Base-by-base conservation (phyloP, 2,888 invertebrate genomes). In the Acronicta psi region DNA sequence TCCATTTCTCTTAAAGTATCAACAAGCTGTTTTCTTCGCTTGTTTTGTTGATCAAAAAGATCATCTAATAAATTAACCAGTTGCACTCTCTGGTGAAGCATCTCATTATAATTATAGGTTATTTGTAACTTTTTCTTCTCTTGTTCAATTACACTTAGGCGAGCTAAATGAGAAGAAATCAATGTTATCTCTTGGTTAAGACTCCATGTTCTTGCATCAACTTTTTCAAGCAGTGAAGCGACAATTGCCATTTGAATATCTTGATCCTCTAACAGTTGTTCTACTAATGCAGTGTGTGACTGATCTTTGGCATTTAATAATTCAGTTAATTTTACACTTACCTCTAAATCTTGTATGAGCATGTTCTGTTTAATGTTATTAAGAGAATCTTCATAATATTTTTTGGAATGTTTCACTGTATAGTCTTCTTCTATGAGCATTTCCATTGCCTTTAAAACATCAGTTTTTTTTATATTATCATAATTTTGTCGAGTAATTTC, bases 141-240 rank as follows among this genome's bases (percentile, higher is more conserved):
- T 78, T 97, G 94, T 89, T 97, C 97, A 68, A 97, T 95, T 46
- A 95, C 93, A 69, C 97, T 97, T 23, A 97, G 93, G 56, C 95
- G 95, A 17, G 96, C 96, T 71, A 97, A 89, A 87, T 97, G 96
- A 11, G 94, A 92, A 73, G 97, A 96, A 41, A 97, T 96, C 58
- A 97, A 88, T 74, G 95, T 95, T 67, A 97, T 96, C 93, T 97
- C 97, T 83, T 97, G 96, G 71, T 96, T 95, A 23, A 97, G 91
- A 75, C 96, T 96, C 97, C 97, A 97, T 67, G 96, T 96, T 77
- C 96, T 95, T 8, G 97, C 95, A 89, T 97, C 97, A 65, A 96
- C 96, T 79, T 96, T 95, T 86, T 97, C 96, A 61, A 97, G 88
- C 43, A 97, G 88, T 13, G 96, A 95, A 23, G 96, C 95, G 3